Evolutionary conservation across 1,140 invertebrate genomes (phyloP), one percentile per base, ranked within the genome.

Genomic region (Prorops nasuta): DNA sequence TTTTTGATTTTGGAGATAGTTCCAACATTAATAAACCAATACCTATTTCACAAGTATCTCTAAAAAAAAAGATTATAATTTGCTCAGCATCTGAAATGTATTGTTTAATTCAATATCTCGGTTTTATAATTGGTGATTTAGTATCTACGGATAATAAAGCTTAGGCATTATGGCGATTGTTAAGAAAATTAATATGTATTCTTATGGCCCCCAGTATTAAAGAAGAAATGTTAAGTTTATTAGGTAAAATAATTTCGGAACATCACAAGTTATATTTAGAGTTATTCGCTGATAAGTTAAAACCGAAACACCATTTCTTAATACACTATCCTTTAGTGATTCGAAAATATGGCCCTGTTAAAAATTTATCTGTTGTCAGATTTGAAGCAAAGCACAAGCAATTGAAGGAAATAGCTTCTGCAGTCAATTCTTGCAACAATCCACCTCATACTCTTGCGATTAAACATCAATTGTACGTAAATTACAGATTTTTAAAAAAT

Each of bases 291-390:
- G 38, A 32, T 0, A 18, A 10, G 12, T 35, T 54, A 1, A 49
- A 18, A 28, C 52, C 47, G 2, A 54, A 54, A 39, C 43, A 45
- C 22, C 52, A 54, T 41, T 46, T 49, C 1, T 35, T 54, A 7
- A 32, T 32, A 2, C 52, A 54, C 36, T 45, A 49, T 10, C 31
- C 21, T 19, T 12, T 17, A 12, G 6, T 46, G 7, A 49, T 54
- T 39, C 1, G 12, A 2, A 32, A 42, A 21, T 37, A 44, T 20
- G 43, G 52, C 8, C 32, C 52, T 2, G 16, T 54, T 10, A 37
- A 32, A 21, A 14, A 41, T 12, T 42, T 46, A 10, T 49, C 36
- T 18, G 17, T 24, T 6, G 36, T 54, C 21, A 14, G 51, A n/a
- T 20, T 9, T 3, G 51, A 53, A 39, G 40, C 21, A 4, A 53